Percentiles rank a stretch among this genome's conserved stretches.
phyloP scores from a whole-genome alignment of 2,113 vertebrate genomes.

The Xiphias gladius region DNA sequence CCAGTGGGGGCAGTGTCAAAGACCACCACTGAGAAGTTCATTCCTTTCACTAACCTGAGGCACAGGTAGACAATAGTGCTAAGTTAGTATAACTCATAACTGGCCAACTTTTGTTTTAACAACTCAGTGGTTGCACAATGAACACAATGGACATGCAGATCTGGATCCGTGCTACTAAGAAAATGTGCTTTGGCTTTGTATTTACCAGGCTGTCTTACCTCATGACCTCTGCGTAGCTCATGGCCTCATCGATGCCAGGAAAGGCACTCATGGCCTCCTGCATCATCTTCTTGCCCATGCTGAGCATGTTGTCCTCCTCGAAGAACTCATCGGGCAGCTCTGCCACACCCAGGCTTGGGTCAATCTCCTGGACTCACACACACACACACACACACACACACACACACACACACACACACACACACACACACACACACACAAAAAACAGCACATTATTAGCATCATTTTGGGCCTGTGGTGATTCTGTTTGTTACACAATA shows the following conservation, averaged over 20 bases:
- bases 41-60: slow-evolving; percentile 94
- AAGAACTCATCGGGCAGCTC: slow-evolving; percentile 97
- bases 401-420: background rate
- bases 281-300: slow-evolving; percentile 99
- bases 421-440: slow-evolving; percentile 5
- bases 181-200: too few relatives aligned
- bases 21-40: slow-evolving; percentile 98
- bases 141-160: background rate
- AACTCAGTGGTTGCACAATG: background rate
- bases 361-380: slow-evolving; percentile 88
- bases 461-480: slow-evolving; percentile 21
- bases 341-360: slow-evolving; percentile 94
- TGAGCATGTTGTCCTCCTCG: slow-evolving; percentile 97
- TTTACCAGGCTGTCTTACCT: slow-evolving; percentile 82
- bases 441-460: background rate
- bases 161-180: background rate
- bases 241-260: slow-evolving; percentile 95
- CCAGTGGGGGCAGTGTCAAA: slow-evolving; percentile 96
- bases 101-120: background rate
- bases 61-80: background rate
- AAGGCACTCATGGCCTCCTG: slow-evolving; percentile 98
- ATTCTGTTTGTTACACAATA: slow-evolving; percentile 17
- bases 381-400: background rate
- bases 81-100: background rate
- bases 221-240: slow-evolving; percentile 98